phyloP scores from a whole-genome alignment of 2,888 invertebrate genomes.

The Pelosia muscerda region DNA sequence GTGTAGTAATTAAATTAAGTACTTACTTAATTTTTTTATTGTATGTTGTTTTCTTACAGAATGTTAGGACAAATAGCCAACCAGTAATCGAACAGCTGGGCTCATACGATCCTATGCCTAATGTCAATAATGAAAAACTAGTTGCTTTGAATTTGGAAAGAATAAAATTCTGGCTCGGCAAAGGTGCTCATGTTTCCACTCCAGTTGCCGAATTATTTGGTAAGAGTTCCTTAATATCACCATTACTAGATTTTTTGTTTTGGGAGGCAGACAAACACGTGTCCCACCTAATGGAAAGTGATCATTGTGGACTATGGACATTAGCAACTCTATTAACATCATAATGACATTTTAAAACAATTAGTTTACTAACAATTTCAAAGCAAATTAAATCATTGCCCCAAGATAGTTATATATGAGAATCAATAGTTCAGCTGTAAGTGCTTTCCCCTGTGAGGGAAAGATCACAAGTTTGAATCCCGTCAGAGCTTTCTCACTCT shows the following conservation, averaged over 20 bases:
- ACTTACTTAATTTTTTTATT: not conserved
- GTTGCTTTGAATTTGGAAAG: slow-evolving; percentile 96
- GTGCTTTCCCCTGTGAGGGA: no score
- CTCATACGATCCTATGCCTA: slow-evolving; percentile 95
- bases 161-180: slow-evolving; percentile 94
- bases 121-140: slow-evolving; percentile 94
- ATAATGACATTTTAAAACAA: no score
- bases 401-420: no score
- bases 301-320: no score
- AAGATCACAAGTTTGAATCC: no score
- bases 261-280: no score
- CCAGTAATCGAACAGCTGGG: slow-evolving; percentile 96
- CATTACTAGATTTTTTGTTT: not conserved
- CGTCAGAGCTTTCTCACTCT: no score
- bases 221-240: slow-evolving; percentile 55
- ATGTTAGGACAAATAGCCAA: slow-evolving; percentile 86
- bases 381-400: no score
- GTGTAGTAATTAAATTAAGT: not conserved
- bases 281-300: no score
- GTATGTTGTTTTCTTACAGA: slow-evolving; percentile 73
- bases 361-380: no score
- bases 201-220: slow-evolving; percentile 93
- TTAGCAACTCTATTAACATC: no score
- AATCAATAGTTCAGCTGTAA: no score
- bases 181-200: slow-evolving; percentile 91